phyloP scores from a whole-genome alignment of 2,888 invertebrate genomes.

The Allacma fusca region DNA sequence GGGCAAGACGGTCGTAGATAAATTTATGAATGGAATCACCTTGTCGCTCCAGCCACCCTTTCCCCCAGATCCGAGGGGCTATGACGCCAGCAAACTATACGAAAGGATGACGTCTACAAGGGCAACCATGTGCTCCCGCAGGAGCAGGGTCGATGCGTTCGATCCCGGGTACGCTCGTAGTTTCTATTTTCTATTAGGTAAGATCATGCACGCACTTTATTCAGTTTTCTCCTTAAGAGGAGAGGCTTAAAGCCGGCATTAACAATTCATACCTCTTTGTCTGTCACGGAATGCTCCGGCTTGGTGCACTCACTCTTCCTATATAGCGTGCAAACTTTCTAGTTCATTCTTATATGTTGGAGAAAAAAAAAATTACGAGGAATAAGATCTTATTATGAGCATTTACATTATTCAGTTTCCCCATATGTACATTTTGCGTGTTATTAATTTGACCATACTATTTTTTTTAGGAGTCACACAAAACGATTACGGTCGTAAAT shows the following conservation, averaged over 20 bases:
- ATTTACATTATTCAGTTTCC: no score
- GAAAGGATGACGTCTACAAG: conserved; percentile 39
- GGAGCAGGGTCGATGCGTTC: conserved; percentile 33
- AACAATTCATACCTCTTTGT: background rate
- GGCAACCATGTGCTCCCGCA: conserved; percentile 39
- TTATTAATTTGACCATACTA: no score
- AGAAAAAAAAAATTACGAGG: no score
- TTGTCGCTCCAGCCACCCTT: conserved; percentile 54
- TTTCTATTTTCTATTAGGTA: conserved; percentile 11
- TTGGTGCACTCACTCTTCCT: background rate
- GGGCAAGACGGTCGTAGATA: conserved; percentile 52
- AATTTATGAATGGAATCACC: conserved; percentile 62
- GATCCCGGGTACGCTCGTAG: conserved; percentile 20
- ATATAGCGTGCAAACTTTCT: background rate
- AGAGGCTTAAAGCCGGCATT: background rate
- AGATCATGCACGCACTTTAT: conserved; percentile 29
- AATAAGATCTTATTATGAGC: no score
- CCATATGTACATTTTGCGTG: no score
- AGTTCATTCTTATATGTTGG: no score
- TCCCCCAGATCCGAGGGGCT: conserved; percentile 55
- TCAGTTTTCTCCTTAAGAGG: background rate
- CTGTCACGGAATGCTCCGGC: no score
- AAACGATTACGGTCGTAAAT: no score
- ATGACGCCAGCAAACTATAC: conserved; percentile 59
- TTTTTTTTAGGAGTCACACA: no score